Percentiles rank a stretch among this genome's conserved stretches.
Conservation (phyloP, 2,797 vertebrate species). For the Rhyacichthys aspro region DNA sequence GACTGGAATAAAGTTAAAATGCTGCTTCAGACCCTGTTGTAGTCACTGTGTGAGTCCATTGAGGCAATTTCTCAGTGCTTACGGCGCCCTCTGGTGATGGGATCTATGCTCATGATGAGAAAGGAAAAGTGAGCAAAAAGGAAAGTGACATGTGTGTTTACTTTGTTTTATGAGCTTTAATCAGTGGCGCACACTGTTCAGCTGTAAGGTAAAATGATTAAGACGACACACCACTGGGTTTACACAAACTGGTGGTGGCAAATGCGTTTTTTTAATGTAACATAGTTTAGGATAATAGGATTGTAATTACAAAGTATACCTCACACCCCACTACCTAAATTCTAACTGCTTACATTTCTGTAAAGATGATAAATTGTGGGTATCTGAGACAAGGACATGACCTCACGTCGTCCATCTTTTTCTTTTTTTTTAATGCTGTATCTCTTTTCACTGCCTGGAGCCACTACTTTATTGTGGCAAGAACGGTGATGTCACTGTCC, state of each 20-base stretch:
- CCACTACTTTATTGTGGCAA: slow-evolving; percentile 38
- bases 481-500: slow-evolving; percentile 54
- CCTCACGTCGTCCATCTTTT: slow-evolving; percentile 9
- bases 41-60: neutral
- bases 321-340: no score
- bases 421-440: slow-evolving; percentile 2
- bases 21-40: no score
- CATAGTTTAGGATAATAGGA: no score
- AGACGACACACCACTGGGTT: neutral
- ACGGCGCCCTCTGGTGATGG: slow-evolving; percentile 57
- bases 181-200: neutral
- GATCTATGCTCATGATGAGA: neutral
- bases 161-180: neutral
- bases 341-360: neutral
- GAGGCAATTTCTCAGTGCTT: slow-evolving; percentile 8
- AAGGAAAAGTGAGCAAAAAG: neutral
- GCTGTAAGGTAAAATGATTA: neutral
- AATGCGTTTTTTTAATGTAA: no score
- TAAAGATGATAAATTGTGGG: neutral
- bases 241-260: neutral
- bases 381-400: neutral
- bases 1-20: no score
- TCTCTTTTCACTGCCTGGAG: slow-evolving; percentile 14
- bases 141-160: neutral
- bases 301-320: no score